Base-by-base conservation (phyloP, 2,113 vertebrate species). In the Galemys pyrenaicus region DNA sequence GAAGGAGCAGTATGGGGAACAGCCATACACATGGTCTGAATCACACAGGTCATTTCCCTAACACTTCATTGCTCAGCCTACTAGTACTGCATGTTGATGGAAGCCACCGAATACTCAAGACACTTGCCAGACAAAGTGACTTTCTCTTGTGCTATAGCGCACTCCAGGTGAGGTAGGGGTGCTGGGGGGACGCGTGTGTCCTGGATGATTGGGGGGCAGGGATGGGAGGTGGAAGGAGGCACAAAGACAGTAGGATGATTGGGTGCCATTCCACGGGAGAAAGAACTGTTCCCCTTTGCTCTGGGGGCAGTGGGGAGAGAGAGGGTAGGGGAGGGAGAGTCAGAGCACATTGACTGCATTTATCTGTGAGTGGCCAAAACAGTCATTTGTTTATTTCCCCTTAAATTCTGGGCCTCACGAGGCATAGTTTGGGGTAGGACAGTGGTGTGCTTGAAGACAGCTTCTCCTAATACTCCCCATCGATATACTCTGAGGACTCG, bases 41-140 rank as follows among this genome's bases (percentile, higher is more conserved):
- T 17, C 17, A 87, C 90, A 67, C 86, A 79, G 79, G 84, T 84
- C 78, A 49, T 94, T 92, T 96, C 84, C 86, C 94, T 71, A 82
- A 5, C 80, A 71, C 41, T 20, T 78, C 90, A 82, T n/a, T 94
- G 91, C 88, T 92, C 80, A 68, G 89, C 78, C 26, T 80, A 89
- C 86, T 88, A 83, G 80, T 77, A 11, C 32, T 32, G 54, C 16
- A 0, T 28, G 8, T 24, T 85, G 39, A 80, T 87, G 94, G 92
- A 92, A 93, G 81, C 89, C 89, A 4, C 68, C 22, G 3, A 58
- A 73, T 64, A 20, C 20, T 44, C 39, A 30, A 44, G 65, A 51
- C 91, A 54, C 89, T 88, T 95, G 84, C 78, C 10, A 0, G n/a
- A 41, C 77, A 77, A 87, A 94, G 62, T 0, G 0, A 30, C 11